phyloP scores from a whole-genome alignment of 1,140 invertebrate species.

The Eurosta solidaginis region DNA sequence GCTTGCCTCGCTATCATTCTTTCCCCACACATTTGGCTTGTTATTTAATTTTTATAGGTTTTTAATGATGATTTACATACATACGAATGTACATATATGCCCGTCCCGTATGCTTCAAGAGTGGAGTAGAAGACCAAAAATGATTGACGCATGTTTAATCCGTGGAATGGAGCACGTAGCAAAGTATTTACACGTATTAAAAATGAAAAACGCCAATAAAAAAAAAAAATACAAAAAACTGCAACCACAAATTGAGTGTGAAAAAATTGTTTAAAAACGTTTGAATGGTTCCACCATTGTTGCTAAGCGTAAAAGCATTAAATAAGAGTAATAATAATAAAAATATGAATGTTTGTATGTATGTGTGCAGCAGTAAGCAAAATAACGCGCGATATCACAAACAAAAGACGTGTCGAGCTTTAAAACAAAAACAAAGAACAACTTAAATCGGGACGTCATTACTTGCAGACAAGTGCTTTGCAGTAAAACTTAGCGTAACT shows the following conservation, averaged over 20 bases:
- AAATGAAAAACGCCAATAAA: not conserved
- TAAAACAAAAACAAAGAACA: too few species aligned
- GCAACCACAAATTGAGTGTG: not conserved
- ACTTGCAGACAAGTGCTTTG: not conserved
- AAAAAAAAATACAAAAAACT: not conserved
- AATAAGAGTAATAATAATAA: not conserved
- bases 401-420: slow-evolving; percentile 15
- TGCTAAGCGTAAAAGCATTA: not conserved
- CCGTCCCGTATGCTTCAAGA: not conserved
- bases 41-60: not conserved
- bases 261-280: not conserved
- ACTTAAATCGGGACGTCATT: not conserved
- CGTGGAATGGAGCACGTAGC: not conserved
- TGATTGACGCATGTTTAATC: slow-evolving; percentile 24
- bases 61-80: too few species aligned
- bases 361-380: too few species aligned
- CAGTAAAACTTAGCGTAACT: not conserved
- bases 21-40: not conserved
- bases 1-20: too few species aligned
- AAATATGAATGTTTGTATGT: not conserved
- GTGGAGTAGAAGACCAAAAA: not conserved
- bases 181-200: not conserved
- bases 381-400: not conserved
- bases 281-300: slow-evolving; percentile 24
- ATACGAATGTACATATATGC: too few species aligned